Base-by-base conservation (phyloP, 2,113 vertebrate genomes). In the Terrapene triunguis region DNA sequence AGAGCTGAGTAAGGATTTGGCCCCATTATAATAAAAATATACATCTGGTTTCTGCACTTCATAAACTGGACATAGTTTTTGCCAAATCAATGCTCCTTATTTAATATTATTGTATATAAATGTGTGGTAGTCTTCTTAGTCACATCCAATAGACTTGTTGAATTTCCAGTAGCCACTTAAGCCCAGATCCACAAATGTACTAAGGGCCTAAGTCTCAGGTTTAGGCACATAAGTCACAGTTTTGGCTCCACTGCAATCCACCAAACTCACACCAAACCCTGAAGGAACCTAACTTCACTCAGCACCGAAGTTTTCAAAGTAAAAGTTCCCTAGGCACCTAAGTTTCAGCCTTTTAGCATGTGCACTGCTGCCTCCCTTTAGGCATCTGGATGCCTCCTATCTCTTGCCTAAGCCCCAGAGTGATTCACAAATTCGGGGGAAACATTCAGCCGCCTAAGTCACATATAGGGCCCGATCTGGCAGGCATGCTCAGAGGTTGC, bases 81-180 rank as follows among this genome's bases (percentile, higher is more conserved):
- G 1, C 16, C 85, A 57, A 74, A 24, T 86, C 0, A 0, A 1
- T 29, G 4, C 89, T 83, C 4, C 79, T 79, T 84, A 82, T 22
- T 76, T 90, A 69, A 89, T 84, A 59, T 81, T 87, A 90, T 54
- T 82, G 9, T 21, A 90, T 44, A 84, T 90, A 95, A 95, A 22
- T 4, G 32, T 25, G 4, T 32, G 65, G 5, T 80, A 84, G 80
- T 13, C 27, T 1, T 90, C 90, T 83, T 87, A 85, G 0, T 90
- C 4, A 42, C 90, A 95, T 94, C 76, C 79, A 25, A n/a, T 80
- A 27, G 53, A 80, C 21, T 82, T 82, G 48, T 69, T 69, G 35
- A 35, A 69, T 69, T 69, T 69, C 35, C 14, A n/a, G 62, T 69
- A 69, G 62, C 16, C 32, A 69, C 62, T 69, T n/a, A 69, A 16